phyloP scores from a whole-genome alignment of 2,113 vertebrate species.

The Trachemys scripta region DNA sequence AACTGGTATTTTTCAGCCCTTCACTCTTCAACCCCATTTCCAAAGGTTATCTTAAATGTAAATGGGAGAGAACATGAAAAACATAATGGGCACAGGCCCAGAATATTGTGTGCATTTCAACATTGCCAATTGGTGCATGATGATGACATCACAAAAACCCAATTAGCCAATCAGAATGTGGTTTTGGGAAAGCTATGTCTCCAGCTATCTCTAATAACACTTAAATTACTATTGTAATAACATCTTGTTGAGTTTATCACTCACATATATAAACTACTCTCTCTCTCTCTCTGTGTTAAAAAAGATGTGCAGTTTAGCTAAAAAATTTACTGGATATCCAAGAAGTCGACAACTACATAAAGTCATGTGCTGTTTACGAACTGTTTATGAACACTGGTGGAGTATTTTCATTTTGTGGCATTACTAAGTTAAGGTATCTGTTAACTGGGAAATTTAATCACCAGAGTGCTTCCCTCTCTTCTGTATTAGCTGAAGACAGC shows the following conservation, averaged over 20 bases:
- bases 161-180: background rate
- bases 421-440: background rate
- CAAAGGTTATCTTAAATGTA: background rate
- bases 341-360: background rate
- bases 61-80: background rate
- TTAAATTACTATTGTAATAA: no score
- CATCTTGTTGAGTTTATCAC: no score
- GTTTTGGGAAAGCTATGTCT: background rate
- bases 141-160: background rate
- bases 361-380: background rate
- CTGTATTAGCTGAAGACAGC: background rate
- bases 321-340: no score
- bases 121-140: background rate
- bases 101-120: background rate
- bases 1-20: background rate
- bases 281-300: no score
- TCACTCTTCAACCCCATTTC: background rate
- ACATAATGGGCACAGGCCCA: fast-evolving
- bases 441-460: background rate
- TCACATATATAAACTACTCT: no score
- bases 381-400: background rate
- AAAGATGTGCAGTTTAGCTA: no score
- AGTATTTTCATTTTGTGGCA: background rate
- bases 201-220: background rate
- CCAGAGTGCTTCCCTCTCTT: background rate